These are phyloP conservation scores for Clytia hemisphaerica DNA, from an alignment of 30 jellyfish, hydroid and myxozoan genomes.

Conservation along the genomic window DNA sequence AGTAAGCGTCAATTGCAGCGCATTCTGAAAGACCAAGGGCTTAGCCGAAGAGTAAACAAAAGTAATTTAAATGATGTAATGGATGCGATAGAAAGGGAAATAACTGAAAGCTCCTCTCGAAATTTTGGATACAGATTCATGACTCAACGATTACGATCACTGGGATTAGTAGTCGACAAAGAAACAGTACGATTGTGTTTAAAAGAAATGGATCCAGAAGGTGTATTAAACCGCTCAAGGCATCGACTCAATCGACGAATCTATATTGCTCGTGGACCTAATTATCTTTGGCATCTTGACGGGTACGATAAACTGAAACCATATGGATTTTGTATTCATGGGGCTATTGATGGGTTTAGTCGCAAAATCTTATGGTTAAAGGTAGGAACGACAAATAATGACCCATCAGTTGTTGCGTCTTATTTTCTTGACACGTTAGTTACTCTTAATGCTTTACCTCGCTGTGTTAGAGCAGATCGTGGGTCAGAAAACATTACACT, in stretches of 20 bases:
- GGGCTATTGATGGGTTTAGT: constrained; percentile 49
- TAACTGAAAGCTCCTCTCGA: background rate
- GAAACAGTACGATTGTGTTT: constrained; percentile 4
- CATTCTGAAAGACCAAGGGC: background rate
- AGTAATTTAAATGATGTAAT: background rate
- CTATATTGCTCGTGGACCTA: constrained; percentile 35
- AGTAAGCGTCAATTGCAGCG: constrained; percentile 30
- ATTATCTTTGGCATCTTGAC: constrained; percentile 42
- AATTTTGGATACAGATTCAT: constrained; percentile 25
- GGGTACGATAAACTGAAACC: constrained; percentile 50
- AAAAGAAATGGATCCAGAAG: constrained; percentile 48
- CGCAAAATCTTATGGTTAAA: constrained; percentile 46
- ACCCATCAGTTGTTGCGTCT: constrained; percentile 17
- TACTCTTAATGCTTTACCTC: constrained; percentile 11
- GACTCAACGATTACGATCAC: background rate
- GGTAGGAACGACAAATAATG: constrained; percentile 26
- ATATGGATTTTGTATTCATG: constrained; percentile 45
- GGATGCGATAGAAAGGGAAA: background rate
- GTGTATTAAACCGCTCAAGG: constrained; percentile 21
- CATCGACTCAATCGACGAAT: constrained; percentile 32
- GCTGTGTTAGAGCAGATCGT: constrained; percentile 29
- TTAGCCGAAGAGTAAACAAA: background rate
- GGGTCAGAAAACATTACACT: constrained; percentile 43
- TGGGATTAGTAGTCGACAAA: constrained; percentile 11
- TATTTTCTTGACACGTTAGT: constrained; percentile 26